Base-by-base conservation (phyloP, 2,888 invertebrate genomes). In the Lasioglossum malachurum region DNA sequence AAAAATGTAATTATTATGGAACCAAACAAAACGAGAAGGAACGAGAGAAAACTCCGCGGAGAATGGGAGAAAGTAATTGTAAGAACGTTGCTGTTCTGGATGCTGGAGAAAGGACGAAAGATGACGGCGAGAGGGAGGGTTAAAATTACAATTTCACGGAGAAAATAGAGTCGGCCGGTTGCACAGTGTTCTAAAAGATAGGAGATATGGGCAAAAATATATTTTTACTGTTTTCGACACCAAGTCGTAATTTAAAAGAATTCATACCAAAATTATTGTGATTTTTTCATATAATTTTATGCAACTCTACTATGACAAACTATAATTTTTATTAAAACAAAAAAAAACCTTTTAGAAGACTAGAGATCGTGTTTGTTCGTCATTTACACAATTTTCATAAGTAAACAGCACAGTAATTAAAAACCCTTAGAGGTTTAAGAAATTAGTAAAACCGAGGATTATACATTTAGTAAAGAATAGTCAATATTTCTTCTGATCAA, bases 71-170 rank as follows among this genome's bases (percentile, higher is more conserved):
- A n/a, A 35, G 19, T 14, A 31, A 14, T 23, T n/a, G 73, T 38
- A 10, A 60, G 72, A 53, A 60, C 7, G 69, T 53, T 57, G 74
- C 38, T 38, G 53, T 10, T 23, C 69, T 69, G 41, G 71, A 69
- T n/a, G 67, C 35, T 69, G 67, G 44, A 57, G 49, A 49, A 49
- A 31, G 44, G 57, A 75, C 72, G 83, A 83, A 83, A 73, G 67
- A 46, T 27, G 44, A 27, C 16, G 2, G 27, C 44, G 27, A 44
- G 72, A 44, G 72, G 72, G 27, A 27, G n/a, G 71, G 75, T 46
- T 73, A 74, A 87, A 91, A 90, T 91, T 89, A 89, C 87, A 89
- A 92, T 92, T 90, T 88, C 80, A 80, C 72, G 82, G 67, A 83
- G 86, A 83, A 89, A 91, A 88, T 83, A 87, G 44, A 46, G 85